Evolutionary conservation across 2,888 invertebrate species (phyloP), one percentile per base, ranked within the genome.

Genomic region (Tolmerus cingulatus): DNA sequence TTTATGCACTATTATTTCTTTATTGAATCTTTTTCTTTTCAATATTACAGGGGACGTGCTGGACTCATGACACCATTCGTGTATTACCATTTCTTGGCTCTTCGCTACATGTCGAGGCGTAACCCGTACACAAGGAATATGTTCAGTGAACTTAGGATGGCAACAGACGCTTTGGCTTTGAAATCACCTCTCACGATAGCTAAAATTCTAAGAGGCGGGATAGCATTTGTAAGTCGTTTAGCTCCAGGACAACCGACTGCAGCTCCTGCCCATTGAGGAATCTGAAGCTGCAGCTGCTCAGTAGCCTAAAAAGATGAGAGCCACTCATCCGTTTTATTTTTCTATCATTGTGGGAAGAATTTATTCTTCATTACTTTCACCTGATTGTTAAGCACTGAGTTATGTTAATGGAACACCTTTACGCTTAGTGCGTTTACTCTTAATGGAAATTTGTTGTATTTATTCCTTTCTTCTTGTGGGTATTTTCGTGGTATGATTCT

Each of bases 51-150:
- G 93, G 98, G 98, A 40, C 95, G 96, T 93, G 97, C 97, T 91
- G 97, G 97, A 40, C 93, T 99, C 87, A 93, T 99, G 91, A 97
- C 98, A 16, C 98, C 99, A 76, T 97, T 99, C 93, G 95, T 98
- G 91, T 99, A 99, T 94, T 99, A 98, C 93, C 97, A 99, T 92
- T 99, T 99, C 93, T 94, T 99, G 90, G 95, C 96, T 88, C 95
- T 98, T 92, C 96, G 99, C 88, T 98, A 99, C 93, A 94, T 96
- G 88, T 99, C 99, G 7, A 95, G 98, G 87, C 96, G 99, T 90
- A 99, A 99, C 94, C 98, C 99, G 0, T 98, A 97, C 93, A 98
- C 98, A 86, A 96, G 98, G 91, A 98, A 96, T 92, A 96, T 98
- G 93, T 99, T 98, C 94, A 94, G 95, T 89, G 98, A 98, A 92